phyloP scores from a whole-genome alignment of 1,140 invertebrate species.

The Lepidurus couesii region DNA sequence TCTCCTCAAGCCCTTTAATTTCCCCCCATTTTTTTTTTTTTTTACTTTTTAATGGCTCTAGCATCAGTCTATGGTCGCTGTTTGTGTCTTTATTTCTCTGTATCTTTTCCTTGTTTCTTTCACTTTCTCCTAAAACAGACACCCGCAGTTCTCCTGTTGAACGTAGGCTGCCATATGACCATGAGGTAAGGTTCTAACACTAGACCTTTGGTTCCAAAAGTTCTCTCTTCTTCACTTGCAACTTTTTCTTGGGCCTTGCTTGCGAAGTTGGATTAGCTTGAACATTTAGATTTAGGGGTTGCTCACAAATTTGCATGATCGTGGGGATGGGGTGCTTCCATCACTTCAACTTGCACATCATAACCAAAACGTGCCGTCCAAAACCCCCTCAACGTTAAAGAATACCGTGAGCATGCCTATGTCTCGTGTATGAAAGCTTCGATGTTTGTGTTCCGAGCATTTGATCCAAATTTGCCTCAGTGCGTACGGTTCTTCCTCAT shows the following conservation, averaged over 20 bases:
- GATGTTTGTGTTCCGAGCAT: conserved; percentile 5
- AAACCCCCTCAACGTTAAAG: background rate
- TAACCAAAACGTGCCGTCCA: background rate
- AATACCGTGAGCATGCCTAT: background rate
- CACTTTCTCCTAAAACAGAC: conserved; percentile 24
- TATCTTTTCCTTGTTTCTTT: conserved; percentile 21
- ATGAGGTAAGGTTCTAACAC: background rate
- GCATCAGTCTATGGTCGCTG: conserved; percentile 24
- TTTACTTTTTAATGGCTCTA: conserved; percentile 17
- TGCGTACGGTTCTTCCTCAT: background rate
- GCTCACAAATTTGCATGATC: background rate
- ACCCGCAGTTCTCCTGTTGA: conserved; percentile 9
- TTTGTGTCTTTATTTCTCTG: conserved; percentile 11
- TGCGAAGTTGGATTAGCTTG: background rate
- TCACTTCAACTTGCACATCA: background rate
- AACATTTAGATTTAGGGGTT: background rate
- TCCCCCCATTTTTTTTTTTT: background rate
- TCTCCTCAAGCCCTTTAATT: background rate
- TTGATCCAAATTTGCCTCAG: background rate
- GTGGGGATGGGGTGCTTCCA: background rate
- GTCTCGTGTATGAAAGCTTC: background rate
- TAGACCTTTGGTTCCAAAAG: background rate
- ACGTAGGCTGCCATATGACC: conserved; percentile 13
- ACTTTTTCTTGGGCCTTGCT: background rate
- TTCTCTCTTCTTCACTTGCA: background rate